Evolutionary conservation across 1,140 invertebrate species (phyloP).

Genomic region (Eumaeus atala): DNA sequence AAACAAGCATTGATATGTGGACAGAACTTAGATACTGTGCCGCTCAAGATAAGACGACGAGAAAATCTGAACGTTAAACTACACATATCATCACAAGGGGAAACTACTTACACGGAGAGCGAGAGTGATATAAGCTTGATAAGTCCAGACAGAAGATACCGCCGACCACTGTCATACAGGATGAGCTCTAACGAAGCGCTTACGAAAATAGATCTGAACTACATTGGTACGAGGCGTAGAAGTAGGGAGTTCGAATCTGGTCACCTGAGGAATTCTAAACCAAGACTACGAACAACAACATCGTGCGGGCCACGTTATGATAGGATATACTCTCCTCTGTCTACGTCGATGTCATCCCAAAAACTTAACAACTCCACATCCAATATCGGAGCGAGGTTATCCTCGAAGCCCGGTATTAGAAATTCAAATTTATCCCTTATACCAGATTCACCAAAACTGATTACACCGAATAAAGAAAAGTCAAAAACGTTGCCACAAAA

Average conservation of each 20-base stretch:
- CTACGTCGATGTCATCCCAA: constrained; percentile 50
- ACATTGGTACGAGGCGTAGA: constrained; percentile 49
- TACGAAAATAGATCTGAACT: constrained; percentile 47
- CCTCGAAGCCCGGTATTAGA: constrained; percentile 49
- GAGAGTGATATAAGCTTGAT: constrained; percentile 58
- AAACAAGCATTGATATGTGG: constrained; percentile 64
- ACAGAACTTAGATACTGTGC: constrained; percentile 34
- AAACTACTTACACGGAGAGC: constrained; percentile 59
- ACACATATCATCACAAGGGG: constrained; percentile 42
- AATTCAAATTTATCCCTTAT: constrained; percentile 67
- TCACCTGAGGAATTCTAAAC: constrained; percentile 43
- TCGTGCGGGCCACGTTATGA: constrained; percentile 64
- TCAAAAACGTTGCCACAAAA: constrained; percentile 76
- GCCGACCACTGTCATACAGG: constrained; percentile 58
- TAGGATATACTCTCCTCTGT: constrained; percentile 55
- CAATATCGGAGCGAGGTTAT: constrained; percentile 43
- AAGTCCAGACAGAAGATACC: constrained; percentile 47
- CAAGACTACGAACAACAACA: constrained; percentile 55
- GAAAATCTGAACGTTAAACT: constrained; percentile 24
- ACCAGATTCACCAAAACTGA: constrained; percentile 58
- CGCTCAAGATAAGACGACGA: constrained; percentile 50
- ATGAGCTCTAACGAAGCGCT: constrained; percentile 60
- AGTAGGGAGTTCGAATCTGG: constrained; percentile 39
- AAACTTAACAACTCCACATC: constrained; percentile 56
- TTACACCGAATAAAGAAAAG: constrained; percentile 70